Conservation (phyloP, 2,113 vertebrate species). For the Myanophis thanlyinensis region DNA sequence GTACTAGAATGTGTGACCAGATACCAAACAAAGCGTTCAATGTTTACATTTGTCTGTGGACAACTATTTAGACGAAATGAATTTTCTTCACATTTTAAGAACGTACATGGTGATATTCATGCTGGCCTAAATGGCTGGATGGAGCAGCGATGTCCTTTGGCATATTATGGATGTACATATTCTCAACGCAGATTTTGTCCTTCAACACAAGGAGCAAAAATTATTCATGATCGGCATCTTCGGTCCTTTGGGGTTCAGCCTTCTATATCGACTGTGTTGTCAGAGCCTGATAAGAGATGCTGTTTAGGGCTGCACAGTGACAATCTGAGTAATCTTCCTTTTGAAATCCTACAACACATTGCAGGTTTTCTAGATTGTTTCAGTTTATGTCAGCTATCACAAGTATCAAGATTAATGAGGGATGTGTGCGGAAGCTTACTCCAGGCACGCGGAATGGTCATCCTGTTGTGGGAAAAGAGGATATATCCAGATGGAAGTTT, state of each 20-base stretch:
- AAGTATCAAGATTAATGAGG: conserved; percentile 92
- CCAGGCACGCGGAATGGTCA: conserved; percentile 92
- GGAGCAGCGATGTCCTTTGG: conserved; percentile 95
- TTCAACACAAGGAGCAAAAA: conserved; percentile 81
- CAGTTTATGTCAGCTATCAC: conserved; percentile 93
- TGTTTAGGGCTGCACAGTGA: conserved; percentile 74
- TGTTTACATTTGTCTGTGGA: conserved; percentile 97
- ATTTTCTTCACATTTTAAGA: conserved; percentile 96
- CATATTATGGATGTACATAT: conserved; percentile 96
- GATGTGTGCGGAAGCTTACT: conserved; percentile 94
- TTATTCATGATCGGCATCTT: conserved; percentile 90
- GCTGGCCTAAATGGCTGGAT: conserved; percentile 98
- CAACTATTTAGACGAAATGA: conserved; percentile 95
- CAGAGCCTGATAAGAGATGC: conserved; percentile 71
- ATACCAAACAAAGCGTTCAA: conserved; percentile 97
- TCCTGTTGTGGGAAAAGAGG: conserved; percentile 89
- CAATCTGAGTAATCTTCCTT: conserved; percentile 87
- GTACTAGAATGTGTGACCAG: conserved; percentile 91
- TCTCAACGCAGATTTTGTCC: conserved; percentile 94
- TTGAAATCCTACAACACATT: conserved; percentile 91
- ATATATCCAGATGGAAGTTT: conserved; percentile 70
- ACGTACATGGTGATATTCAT: conserved; percentile 96
- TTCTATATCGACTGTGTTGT: conserved; percentile 71
- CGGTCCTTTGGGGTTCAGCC: conserved; percentile 91
- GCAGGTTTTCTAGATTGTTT: conserved; percentile 95